A percentile compares a stretch with the other conserved stretches of the same genome.
These are phyloP conservation scores for Pachydiplax longipennis DNA, from an alignment of 2,888 invertebrate genomes.

Conservation along the genomic window DNA sequence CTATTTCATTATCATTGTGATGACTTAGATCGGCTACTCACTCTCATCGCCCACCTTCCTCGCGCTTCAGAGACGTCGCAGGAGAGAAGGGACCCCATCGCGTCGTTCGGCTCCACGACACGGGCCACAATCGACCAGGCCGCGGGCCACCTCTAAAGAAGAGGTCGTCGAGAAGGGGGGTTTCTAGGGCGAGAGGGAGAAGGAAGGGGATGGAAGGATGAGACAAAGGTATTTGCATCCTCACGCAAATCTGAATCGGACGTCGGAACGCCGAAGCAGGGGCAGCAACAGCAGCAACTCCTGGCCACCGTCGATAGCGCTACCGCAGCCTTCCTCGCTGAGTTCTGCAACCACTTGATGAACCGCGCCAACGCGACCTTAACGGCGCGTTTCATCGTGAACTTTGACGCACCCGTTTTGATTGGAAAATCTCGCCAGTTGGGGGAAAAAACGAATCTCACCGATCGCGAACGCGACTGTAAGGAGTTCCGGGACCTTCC, in stretches of 20 bases:
- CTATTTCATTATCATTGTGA: not conserved
- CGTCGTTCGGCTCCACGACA: not conserved
- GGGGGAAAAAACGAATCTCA: not conserved
- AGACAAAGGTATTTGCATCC: not conserved
- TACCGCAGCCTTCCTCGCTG: not conserved
- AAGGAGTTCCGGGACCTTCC: no score
- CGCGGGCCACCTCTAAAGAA: not conserved
- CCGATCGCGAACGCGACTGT: no score
- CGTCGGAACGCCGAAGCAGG: no score
- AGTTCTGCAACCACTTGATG: not conserved
- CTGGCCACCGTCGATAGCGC: not conserved
- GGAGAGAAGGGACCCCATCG: not conserved
- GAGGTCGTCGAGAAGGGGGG: not conserved
- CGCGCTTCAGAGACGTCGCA: not conserved
- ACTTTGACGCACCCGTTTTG: not conserved
- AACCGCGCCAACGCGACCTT: not conserved
- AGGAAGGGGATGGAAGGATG: not conserved
- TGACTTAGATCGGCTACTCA: not conserved
- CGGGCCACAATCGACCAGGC: not conserved
- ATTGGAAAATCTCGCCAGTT: not conserved
- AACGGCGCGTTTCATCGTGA: not conserved
- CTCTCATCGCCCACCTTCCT: not conserved
- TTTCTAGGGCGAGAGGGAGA: not conserved
- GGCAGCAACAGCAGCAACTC: slow-evolving; percentile 5
- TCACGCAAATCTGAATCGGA: not conserved